Conservation (phyloP, 2,113 vertebrate genomes). For the Copsychus sechellarum region DNA sequence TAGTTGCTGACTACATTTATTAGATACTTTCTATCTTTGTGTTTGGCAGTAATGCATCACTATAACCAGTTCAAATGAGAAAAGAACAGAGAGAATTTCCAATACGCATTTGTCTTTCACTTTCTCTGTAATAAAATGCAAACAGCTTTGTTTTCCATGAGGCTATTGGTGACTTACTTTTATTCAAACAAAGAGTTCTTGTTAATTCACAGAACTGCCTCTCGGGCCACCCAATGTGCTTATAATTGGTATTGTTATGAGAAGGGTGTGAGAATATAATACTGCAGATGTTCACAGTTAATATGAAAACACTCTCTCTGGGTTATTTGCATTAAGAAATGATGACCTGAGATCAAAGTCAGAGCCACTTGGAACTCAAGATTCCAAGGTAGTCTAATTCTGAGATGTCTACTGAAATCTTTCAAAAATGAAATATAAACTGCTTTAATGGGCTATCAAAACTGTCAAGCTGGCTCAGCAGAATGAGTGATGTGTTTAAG, state of each 20-base stretch:
- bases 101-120: background rate
- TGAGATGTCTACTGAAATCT: slow-evolving; percentile 70
- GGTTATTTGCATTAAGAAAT: slow-evolving; percentile 58
- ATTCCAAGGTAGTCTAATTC: slow-evolving; percentile 56
- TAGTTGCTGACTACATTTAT: background rate
- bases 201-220: background rate
- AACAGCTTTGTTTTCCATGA: slow-evolving; percentile 18
- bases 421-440: slow-evolving; percentile 67
- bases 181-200: slow-evolving; percentile 20
- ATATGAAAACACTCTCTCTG: background rate
- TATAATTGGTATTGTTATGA: background rate
- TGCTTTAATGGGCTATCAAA: slow-evolving; percentile 71
- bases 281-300: background rate
- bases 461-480: slow-evolving; percentile 65
- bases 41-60: background rate
- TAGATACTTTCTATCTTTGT: background rate
- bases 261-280: background rate
- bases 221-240: background rate
- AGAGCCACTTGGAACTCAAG: slow-evolving; percentile 9
- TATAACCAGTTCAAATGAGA: slow-evolving; percentile 35
- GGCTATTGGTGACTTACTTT: slow-evolving; percentile 7
- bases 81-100: slow-evolving; percentile 26
- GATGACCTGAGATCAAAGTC: slow-evolving; percentile 65
- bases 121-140: slow-evolving; percentile 2
- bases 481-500: slow-evolving; percentile 54